These are phyloP conservation scores for Erynnis tages DNA, from an alignment of 2,888 invertebrate species.

Conservation along the genomic window DNA sequence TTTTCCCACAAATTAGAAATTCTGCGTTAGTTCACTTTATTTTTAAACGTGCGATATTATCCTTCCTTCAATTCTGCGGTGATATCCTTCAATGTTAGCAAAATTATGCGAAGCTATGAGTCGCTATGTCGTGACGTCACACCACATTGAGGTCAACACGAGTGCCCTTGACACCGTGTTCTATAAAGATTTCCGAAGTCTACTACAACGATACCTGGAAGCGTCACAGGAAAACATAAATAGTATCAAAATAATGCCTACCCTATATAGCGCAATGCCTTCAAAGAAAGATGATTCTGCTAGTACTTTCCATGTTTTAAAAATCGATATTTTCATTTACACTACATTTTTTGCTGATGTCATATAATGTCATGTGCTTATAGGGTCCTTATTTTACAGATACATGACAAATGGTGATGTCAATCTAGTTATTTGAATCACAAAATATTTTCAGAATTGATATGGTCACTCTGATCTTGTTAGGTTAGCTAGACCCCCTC, in stretches of 20 bases:
- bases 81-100: background rate
- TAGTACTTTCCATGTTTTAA: too few relatives aligned
- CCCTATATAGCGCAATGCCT: background rate
- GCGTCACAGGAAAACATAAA: background rate
- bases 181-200: conserved; percentile 39
- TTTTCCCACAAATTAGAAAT: too few relatives aligned
- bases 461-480: too few relatives aligned
- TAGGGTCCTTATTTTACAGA: too few relatives aligned
- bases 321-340: too few relatives aligned
- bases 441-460: too few relatives aligned
- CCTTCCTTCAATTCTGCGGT: background rate
- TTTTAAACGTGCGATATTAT: background rate
- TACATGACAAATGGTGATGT: too few relatives aligned
- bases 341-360: too few relatives aligned
- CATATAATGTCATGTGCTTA: too few relatives aligned
- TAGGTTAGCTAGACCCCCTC: too few relatives aligned
- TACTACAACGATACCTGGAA: conserved; percentile 2
- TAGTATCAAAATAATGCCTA: background rate
- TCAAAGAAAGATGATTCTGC: too few relatives aligned
- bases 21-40: background rate
- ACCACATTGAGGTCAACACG: conserved; percentile 18
- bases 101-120: background rate
- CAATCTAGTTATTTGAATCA: too few relatives aligned
- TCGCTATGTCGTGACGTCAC: background rate
- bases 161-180: conserved; percentile 36